Conservation (phyloP, 1,140 invertebrate species). For the Drosophila sproati region DNA sequence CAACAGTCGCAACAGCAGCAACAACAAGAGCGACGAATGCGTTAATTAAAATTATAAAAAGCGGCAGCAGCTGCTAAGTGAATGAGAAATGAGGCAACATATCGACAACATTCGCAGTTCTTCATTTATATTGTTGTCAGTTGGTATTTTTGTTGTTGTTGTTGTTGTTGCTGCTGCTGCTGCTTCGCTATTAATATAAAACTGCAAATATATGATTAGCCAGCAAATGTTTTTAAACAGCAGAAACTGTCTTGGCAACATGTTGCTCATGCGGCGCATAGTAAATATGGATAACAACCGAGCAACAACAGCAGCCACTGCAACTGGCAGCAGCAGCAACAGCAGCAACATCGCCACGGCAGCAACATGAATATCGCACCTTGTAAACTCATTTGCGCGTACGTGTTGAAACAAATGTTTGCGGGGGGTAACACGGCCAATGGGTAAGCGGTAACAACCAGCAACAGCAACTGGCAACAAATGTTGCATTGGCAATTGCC, state of each 20-base stretch:
- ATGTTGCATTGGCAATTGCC: slow-evolving; percentile 83
- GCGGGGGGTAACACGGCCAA: slow-evolving; percentile 67
- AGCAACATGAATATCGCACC: slow-evolving; percentile 83
- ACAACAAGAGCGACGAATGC: slow-evolving; percentile 50
- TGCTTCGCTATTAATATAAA: slow-evolving; percentile 75
- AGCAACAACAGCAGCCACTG: slow-evolving; percentile 27
- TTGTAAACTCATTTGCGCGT: slow-evolving; percentile 84
- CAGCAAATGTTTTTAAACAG: slow-evolving; percentile 49
- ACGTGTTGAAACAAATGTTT: slow-evolving; percentile 85
- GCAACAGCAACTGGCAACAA: slow-evolving; percentile 63
- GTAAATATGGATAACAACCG: slow-evolving; percentile 73
- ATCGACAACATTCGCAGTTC: slow-evolving; percentile 41
- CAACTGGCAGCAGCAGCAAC: slow-evolving; percentile 59
- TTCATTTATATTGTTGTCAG: slow-evolving; percentile 37
- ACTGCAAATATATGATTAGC: slow-evolving; percentile 77
- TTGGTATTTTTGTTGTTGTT: slow-evolving; percentile 9
- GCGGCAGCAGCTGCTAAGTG: slow-evolving; percentile 40
- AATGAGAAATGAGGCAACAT: slow-evolving; percentile 66
- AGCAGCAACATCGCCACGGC: slow-evolving; percentile 50
- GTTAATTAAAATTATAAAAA: slow-evolving; percentile 29
- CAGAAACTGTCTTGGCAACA: slow-evolving; percentile 58
- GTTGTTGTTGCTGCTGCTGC: slow-evolving; percentile 14
- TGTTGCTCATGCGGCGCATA: slow-evolving; percentile 72
- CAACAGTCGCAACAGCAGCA: slow-evolving; percentile 59
- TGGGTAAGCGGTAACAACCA: slow-evolving; percentile 22